phyloP scores from a whole-genome alignment of 2,888 invertebrate species.

The Polyommatus iphigenia region DNA sequence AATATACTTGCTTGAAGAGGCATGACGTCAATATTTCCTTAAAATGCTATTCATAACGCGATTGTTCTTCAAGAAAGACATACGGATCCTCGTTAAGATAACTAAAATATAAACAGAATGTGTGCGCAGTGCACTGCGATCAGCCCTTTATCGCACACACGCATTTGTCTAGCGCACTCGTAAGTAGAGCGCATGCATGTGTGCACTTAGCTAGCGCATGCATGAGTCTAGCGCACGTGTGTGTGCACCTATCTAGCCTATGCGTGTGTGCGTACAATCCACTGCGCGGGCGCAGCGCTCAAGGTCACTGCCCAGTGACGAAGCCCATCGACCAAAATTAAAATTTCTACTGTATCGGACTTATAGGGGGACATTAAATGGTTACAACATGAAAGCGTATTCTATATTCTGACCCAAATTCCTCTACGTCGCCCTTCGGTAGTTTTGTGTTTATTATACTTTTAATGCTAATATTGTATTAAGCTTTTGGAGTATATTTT shows the following conservation, averaged over 20 bases:
- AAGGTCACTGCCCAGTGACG: slow-evolving; percentile 73
- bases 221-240: slow-evolving; percentile 44
- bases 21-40: neutral
- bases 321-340: slow-evolving; percentile 64
- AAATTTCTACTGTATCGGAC: slow-evolving; percentile 54
- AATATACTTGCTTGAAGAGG: neutral
- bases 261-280: slow-evolving; percentile 56
- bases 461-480: neutral
- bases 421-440: slow-evolving; percentile 1
- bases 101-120: slow-evolving; percentile 30
- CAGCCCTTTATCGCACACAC: slow-evolving; percentile 43
- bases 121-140: slow-evolving; percentile 42
- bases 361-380: slow-evolving; percentile 41
- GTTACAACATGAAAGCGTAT: slow-evolving; percentile 21
- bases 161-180: neutral
- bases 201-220: neutral
- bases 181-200: neutral
- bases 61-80: slow-evolving; percentile 21
- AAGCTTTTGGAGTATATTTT: neutral
- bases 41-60: neutral
- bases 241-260: slow-evolving; percentile 35
- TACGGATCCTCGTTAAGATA: slow-evolving; percentile 24
- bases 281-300: slow-evolving; percentile 61
- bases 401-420: slow-evolving; percentile 25
- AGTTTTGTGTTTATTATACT: neutral